These are phyloP conservation scores for Parazoanthus darwini DNA, from an alignment of 92 coral and sea anemone genomes.

Conservation along the genomic window DNA sequence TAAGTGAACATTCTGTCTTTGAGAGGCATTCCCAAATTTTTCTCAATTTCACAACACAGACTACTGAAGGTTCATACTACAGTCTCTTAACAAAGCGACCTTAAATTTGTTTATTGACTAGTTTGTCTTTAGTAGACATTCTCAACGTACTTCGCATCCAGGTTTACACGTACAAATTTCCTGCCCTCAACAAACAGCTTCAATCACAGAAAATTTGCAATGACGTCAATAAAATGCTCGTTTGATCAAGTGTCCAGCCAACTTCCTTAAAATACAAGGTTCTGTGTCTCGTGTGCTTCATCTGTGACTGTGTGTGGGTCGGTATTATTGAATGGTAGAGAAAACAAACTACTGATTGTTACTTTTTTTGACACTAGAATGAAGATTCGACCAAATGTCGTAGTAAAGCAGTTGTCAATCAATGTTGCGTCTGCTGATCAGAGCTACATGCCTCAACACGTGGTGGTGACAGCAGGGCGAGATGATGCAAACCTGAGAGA, in stretches of 20 bases:
- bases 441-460: conserved; percentile 99
- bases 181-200: too few relatives aligned
- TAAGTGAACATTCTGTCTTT: background rate
- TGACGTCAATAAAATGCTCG: background rate
- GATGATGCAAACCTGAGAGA: conserved; percentile 95
- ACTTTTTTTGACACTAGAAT: conserved; percentile 51
- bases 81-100: too few relatives aligned
- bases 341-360: background rate
- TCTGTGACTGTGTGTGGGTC: background rate
- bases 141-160: background rate
- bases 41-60: background rate
- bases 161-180: too few relatives aligned
- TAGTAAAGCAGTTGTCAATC: conserved; percentile 90
- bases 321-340: background rate
- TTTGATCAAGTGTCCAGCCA: background rate
- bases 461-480: conserved; percentile 93
- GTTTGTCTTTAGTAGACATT: background rate
- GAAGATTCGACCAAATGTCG: conserved; percentile 98
- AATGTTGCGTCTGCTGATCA: conserved; percentile 97
- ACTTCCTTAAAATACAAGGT: background rate
- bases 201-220: background rate
- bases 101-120: background rate
- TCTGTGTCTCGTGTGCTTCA: background rate
- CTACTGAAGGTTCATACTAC: too few relatives aligned
- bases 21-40: background rate